A percentile compares a stretch with the other conserved stretches of the same genome.
Evolutionary conservation across 2,888 invertebrate species (phyloP).

Genomic region (Phlogophora meticulosa): DNA sequence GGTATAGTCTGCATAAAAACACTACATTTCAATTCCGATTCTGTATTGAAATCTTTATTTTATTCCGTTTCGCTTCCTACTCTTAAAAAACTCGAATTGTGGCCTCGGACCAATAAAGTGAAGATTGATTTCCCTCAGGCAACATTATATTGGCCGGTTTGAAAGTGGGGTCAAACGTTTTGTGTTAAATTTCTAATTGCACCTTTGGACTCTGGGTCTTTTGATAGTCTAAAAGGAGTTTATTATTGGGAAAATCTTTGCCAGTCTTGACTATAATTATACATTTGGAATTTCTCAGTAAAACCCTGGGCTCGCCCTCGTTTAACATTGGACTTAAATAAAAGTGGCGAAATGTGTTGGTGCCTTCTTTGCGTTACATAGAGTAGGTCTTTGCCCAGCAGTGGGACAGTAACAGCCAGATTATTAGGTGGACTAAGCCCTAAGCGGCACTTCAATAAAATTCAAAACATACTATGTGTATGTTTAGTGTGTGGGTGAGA

Average conservation of each 20-base stretch:
- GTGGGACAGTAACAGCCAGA: no score
- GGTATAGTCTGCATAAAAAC: slow-evolving; percentile 1
- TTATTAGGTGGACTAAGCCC: no score
- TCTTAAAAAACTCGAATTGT: slow-evolving; percentile 54
- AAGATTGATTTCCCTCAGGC: slow-evolving; percentile 75
- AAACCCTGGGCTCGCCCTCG: no score
- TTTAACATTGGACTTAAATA: no score
- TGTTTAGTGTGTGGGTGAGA: no score
- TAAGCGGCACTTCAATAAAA: no score
- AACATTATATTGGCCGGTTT: slow-evolving; percentile 69
- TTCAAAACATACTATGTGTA: no score
- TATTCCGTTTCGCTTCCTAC: slow-evolving; percentile 40
- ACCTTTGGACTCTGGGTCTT: slow-evolving; percentile 50
- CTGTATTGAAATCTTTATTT: slow-evolving; percentile 45
- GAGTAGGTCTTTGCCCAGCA: no score
- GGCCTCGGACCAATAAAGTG: slow-evolving; percentile 71
- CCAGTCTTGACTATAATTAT: no score
- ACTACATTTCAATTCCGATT: slow-evolving; percentile 29
- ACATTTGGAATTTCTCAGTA: no score
- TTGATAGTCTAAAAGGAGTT: slow-evolving; percentile 18
- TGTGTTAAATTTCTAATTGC: slow-evolving; percentile 65
- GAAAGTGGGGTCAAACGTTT: slow-evolving; percentile 57
- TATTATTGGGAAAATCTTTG: background rate
- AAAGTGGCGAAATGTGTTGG: no score
- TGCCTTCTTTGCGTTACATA: no score